Conservation (phyloP, 1,140 invertebrate genomes). For the Helicorthomorpha holstii region DNA sequence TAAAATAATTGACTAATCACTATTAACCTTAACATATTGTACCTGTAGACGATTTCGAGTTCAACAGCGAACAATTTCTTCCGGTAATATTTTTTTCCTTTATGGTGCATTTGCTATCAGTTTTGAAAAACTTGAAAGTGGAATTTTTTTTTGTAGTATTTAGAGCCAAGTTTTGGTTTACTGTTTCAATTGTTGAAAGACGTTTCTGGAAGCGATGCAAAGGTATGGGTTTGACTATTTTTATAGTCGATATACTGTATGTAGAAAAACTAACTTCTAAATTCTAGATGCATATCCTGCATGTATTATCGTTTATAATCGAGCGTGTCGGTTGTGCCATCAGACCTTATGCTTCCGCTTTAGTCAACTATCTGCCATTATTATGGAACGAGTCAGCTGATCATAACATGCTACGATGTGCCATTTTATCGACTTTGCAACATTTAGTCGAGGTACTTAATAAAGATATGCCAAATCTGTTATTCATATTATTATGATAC, state of each 20-base stretch:
- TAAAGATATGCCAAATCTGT: too few relatives aligned
- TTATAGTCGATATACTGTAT: background rate
- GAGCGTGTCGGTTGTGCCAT: conserved; percentile 64
- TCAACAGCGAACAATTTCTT: conserved; percentile 61
- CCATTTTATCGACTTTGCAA: conserved; percentile 69
- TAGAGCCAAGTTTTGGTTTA: conserved; percentile 53
- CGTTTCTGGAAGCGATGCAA: conserved; percentile 80
- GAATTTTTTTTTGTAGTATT: conserved; percentile 38
- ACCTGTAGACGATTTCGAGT: conserved; percentile 81
- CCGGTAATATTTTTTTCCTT: conserved; percentile 23
- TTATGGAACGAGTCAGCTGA: conserved; percentile 73
- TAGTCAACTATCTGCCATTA: conserved; percentile 65
- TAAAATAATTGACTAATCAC: background rate
- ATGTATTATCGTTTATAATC: conserved; percentile 75
- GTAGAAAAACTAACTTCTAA: conserved; percentile 4
- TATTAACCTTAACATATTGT: conserved; percentile 19
- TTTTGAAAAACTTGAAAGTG: background rate
- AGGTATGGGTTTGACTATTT: conserved; percentile 33
- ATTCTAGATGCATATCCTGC: conserved; percentile 65
- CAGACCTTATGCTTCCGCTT: conserved; percentile 41
- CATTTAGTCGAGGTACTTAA: conserved; percentile 51
- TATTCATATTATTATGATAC: too few relatives aligned
- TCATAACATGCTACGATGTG: conserved; percentile 79
- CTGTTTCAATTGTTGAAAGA: conserved; percentile 72
- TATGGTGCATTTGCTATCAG: background rate